These are phyloP conservation scores for Caenorhabditis becei DNA, from an alignment of 2,888 invertebrate species.

Conservation along the genomic window DNA sequence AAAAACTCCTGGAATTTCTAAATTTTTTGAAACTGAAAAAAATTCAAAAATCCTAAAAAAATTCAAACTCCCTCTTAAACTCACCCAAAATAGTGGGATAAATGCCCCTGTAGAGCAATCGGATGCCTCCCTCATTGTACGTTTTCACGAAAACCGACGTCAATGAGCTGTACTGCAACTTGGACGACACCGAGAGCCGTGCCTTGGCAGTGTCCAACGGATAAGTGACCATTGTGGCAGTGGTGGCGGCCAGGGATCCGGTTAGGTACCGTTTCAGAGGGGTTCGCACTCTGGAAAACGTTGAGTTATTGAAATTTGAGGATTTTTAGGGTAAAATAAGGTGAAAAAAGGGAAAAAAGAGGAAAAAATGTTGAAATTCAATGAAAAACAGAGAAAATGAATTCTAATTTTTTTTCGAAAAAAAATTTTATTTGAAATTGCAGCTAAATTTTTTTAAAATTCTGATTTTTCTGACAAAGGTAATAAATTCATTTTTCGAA, in stretches of 20 bases:
- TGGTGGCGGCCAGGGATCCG: conserved; percentile 95
- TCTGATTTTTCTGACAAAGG: background rate
- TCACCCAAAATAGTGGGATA: conserved; percentile 68
- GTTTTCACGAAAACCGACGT: conserved; percentile 76
- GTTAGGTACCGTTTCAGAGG: conserved; percentile 88
- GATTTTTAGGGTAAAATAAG: background rate
- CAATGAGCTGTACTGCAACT: conserved; percentile 62
- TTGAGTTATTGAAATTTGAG: background rate
- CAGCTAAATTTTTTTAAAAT: conserved; percentile 1
- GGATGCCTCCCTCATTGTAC: conserved; percentile 74
- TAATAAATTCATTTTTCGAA: background rate
- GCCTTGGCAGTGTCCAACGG: conserved; percentile 95
- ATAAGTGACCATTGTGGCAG: conserved; percentile 95
- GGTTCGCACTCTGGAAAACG: conserved; percentile 80
- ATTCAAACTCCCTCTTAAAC: background rate
- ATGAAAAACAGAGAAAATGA: too few relatives aligned
- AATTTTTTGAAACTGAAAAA: conserved; percentile 10
- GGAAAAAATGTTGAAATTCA: too few relatives aligned
- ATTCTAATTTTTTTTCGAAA: too few relatives aligned
- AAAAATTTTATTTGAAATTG: too few relatives aligned
- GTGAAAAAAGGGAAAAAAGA: background rate
- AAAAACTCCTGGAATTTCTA: background rate
- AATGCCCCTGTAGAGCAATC: conserved; percentile 77
- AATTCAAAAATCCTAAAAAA: background rate
- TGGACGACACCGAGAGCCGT: conserved; percentile 65